Evolutionary conservation across 2,888 invertebrate species (phyloP), one percentile per base, ranked within the genome.

Genomic region (Antheraea yamamai): DNA sequence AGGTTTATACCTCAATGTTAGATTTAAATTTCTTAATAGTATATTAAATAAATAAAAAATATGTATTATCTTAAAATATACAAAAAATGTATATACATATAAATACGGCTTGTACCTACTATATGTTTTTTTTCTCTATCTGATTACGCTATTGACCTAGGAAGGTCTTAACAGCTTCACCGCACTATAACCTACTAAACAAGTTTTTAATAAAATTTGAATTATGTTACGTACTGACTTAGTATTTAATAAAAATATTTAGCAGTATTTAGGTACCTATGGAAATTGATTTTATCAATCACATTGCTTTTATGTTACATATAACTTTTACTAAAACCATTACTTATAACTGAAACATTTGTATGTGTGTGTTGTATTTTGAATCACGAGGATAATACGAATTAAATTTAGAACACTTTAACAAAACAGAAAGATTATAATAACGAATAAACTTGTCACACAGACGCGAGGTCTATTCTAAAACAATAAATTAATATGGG

Each of bases 401-500:
- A 30, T 30, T 4, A 14, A 0, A 16, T 66, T 26, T 66, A 66
- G 64, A 66, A 70, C 70, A 70, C 20, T 39, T 35, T 72, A 39
- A 52, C 7, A 14, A 72, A 70, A 39, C 35, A 39, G 8, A 39
- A 20, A 39, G 58, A n/a, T 39, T 12, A 75, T 74, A 61, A 71
- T 71, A 61, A 72, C 23, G 58, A 75, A 73, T 47, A 47, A 35
- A 58, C 16, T 68, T n/a, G 78, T 82, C 81, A 78, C 82, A 79
- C 83, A 83, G 88, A 87, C 82, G 87, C 47, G 47, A 47, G 64
- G 89, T 89, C 90, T 92, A 92, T 92, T 91, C 88, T 87, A 86
- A 91, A 91, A 91, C 93, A 91, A 93, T 94, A 95, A 93, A 94
- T 93, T 92, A 89, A 89, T 89, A 88, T 85, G 81, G 84, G 85